Evolutionary conservation across 2,797 vertebrate species (phyloP), one percentile per base, ranked within the genome.

Genomic region (Urophycis tenuis): DNA sequence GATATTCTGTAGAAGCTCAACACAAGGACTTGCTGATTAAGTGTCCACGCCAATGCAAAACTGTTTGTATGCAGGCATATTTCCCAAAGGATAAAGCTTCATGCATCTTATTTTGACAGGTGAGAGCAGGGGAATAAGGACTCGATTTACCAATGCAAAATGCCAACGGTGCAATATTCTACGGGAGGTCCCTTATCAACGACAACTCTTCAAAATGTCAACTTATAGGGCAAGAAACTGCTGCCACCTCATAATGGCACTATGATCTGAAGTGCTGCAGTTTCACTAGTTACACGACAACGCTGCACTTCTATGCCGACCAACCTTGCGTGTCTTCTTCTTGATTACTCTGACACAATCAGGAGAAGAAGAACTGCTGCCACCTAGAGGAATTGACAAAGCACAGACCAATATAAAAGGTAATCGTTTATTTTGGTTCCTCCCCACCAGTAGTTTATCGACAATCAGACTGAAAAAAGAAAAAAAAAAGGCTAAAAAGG

Each of bases 391-490:
- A 25, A 31, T 74, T 17, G 31, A 87, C 64, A 84, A 84, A 80
- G 41, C 73, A 88, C 82, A 85, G 83, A 77, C 69, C 69, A 78
- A 35, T 39, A 19, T 90, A 91, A 92, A 92, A 92, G 88, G 89
- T 90, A 90, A 86, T 87, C 77, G 86, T 92, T 92, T 92, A 92
- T 92, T 92, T 92, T 90, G 88, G 89, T 91, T 92, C 78, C 89
- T 91, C 84, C 88, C 90, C 89, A 89, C 90, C 90, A 92, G 89
- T 90, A 90, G 88, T 91, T 91, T 89, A 88, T 89, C 90, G 88
- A 91, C 89, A 90, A 90, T 89, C 89, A 88, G 89, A 91, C 87
- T 88, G 87, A 91, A 91, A 90, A 79, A 30, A 91, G 90, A 89
- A 78, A 1, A 87, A 91, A 90, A 88, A 87, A 88, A 89, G 89